Evolutionary conservation across 2,888 invertebrate genomes (phyloP).

Genomic region (Phortica magna): DNA sequence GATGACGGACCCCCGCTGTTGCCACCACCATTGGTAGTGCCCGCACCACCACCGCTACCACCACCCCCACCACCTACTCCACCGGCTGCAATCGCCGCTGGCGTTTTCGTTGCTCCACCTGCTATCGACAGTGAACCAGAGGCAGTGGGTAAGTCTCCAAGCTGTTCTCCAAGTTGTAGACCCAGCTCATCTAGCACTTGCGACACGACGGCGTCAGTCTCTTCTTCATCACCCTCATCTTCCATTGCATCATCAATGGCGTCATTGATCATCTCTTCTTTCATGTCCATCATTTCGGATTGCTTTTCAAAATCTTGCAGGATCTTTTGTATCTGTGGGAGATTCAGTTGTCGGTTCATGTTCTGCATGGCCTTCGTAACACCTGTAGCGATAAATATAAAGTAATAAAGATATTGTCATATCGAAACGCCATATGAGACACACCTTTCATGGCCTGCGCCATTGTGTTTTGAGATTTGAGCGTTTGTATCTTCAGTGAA

Average conservation of each 20-base stretch:
- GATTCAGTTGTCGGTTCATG: constrained; percentile 98
- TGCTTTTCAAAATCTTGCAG: constrained; percentile 99
- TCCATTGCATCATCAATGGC: constrained; percentile 99
- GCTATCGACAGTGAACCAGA: constrained; percentile 81
- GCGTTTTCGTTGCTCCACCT: constrained; percentile 82
- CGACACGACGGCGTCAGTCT: constrained; percentile 96
- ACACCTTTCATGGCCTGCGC: constrained; percentile 97
- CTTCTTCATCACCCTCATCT: constrained; percentile 98
- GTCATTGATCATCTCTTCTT: constrained; percentile 99
- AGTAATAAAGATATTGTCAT: neutral
- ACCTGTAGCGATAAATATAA: constrained; percentile 75
- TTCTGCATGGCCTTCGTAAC: constrained; percentile 98
- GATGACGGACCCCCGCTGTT: constrained; percentile 78
- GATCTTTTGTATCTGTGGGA: constrained; percentile 99
- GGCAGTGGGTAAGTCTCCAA: constrained; percentile 90
- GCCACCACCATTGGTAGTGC: constrained; percentile 72
- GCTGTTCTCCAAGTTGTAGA: constrained; percentile 93
- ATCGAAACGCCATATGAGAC: neutral
- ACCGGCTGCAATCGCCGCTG: constrained; percentile 79
- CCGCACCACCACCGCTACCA: constrained; percentile 77
- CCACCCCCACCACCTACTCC: constrained; percentile 77
- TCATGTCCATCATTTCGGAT: constrained; percentile 99
- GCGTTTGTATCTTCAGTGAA: constrained; percentile 97
- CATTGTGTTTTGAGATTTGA: constrained; percentile 99
- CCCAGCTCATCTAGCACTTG: constrained; percentile 99